Conservation (phyloP, 2,797 vertebrate genomes). For the Myripristis murdjan region DNA sequence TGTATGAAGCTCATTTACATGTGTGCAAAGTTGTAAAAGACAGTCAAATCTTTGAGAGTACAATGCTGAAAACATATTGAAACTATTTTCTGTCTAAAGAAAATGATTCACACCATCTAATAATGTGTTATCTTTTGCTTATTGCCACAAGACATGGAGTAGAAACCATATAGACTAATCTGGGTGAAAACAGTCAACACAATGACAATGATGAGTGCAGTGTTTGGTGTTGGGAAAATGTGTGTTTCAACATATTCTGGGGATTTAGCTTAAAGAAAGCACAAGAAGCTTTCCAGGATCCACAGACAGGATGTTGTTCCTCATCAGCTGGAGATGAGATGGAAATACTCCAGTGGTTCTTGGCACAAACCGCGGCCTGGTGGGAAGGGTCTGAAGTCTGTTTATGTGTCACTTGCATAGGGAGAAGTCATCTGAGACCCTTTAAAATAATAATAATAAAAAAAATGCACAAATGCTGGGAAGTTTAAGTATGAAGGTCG, state of each 20-base stretch:
- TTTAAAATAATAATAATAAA: too few relatives aligned
- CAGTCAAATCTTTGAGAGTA: constrained; percentile 5
- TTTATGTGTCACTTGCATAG: constrained; percentile 32
- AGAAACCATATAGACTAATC: background rate
- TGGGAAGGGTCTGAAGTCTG: constrained; percentile 16
- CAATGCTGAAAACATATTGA: background rate
- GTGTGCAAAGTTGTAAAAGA: background rate
- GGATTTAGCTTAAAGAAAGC: background rate
- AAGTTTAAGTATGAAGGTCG: background rate
- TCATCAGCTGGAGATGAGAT: constrained; percentile 47
- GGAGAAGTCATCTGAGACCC: background rate
- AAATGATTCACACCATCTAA: constrained; percentile 1
- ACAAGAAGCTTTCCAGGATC: constrained; percentile 21
- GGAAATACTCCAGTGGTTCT: constrained; percentile 32
- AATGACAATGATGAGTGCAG: background rate
- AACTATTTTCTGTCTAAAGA: constrained; percentile 36
- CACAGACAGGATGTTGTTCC: constrained; percentile 37
- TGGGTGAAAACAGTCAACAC: background rate
- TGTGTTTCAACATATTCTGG: background rate
- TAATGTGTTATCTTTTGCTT: constrained; percentile 27
- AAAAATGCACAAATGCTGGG: background rate
- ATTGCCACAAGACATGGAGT: background rate
- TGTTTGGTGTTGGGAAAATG: background rate
- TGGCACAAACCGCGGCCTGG: constrained; percentile 28
- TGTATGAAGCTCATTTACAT: background rate